Evolutionary conservation across 2,888 invertebrate species (phyloP), one percentile per base, ranked within the genome.

Genomic region (Eupithecia abbreviata): DNA sequence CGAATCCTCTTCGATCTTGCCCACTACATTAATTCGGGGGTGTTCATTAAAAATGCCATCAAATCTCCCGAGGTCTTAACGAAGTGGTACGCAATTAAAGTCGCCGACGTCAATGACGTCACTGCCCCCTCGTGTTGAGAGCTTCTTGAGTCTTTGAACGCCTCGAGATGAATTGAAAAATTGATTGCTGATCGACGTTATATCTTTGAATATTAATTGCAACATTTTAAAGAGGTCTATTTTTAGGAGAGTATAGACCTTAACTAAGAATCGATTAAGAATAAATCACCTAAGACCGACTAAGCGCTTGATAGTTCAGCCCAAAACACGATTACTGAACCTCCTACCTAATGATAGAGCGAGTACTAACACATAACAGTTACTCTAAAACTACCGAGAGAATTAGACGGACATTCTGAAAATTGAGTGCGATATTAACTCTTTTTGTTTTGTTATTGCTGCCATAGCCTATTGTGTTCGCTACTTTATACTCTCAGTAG

Each of bases 1-100:
- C 68, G 77, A 80, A 74, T 74, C 71, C 91, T 90, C 91, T 94
- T 92, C 92, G 92, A 92, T 93, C 90, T 92, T 92, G 80, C 91
- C 93, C 94, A 95, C 94, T 95, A 95, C 95, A 95, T 95, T 95
- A 95, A 95, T 91, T 94, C 95, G 90, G 78, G 67, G 88, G 92
- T 90, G 93, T 95, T 95, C 95, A 95, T 95, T 95, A 95, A 94
- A 94, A 95, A 95, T 94, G 94, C 95, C 93, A 95, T 94, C 93
- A 94, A 92, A 90, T 90, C 91, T 90, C 82, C 91, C 90, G 93
- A 72, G 69, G 78, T 66, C 74, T 92, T 95, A 95, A 94, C 94
- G 94, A 95, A 95, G 95, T 95, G 94, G 92, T 93, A 90, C 86
- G 91, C 94, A 95, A 95, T 95, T 95, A 95, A 92, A 93, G 93